Percentiles rank a stretch among this genome's conserved stretches.
These are phyloP conservation scores for Pogonocherus hispidulus DNA, from an alignment of 2,888 invertebrate species.

Conservation along the genomic window DNA sequence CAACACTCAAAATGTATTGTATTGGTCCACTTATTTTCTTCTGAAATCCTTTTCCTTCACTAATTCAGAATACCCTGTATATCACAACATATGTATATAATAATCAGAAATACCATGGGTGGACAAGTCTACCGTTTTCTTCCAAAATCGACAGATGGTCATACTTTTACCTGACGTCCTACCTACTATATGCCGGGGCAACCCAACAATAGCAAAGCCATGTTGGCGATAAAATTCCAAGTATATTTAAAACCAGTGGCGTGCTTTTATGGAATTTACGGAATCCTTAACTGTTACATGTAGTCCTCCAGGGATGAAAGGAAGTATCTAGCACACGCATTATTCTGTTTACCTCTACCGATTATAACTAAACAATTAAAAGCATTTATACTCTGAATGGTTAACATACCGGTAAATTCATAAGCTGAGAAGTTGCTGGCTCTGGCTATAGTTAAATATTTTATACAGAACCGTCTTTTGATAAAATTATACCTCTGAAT, in stretches of 20 bases:
- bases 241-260: constrained; percentile 28
- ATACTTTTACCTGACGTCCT: constrained; percentile 31
- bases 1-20: too few relatives aligned
- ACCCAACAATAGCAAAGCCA: constrained; percentile 28
- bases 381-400: background rate
- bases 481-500: too few relatives aligned
- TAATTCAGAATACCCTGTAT: too few relatives aligned
- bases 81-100: too few relatives aligned
- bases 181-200: constrained; percentile 15
- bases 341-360: background rate
- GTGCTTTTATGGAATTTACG: constrained; percentile 19
- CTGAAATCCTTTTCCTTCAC: too few relatives aligned
- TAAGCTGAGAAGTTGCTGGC: background rate
- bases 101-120: constrained; percentile 1
- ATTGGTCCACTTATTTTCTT: too few relatives aligned
- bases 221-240: constrained; percentile 33
- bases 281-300: constrained; percentile 9
- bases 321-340: background rate
- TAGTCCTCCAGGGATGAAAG: background rate
- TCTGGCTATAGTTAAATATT: background rate
- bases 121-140: background rate
- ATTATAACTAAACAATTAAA: background rate
- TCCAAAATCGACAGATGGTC: constrained; percentile 29
- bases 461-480: too few relatives aligned
- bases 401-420: background rate